Percentiles rank a stretch among this genome's conserved stretches.
Conservation (phyloP, 2,113 vertebrate species). For the Poecilia latipinna region DNA sequence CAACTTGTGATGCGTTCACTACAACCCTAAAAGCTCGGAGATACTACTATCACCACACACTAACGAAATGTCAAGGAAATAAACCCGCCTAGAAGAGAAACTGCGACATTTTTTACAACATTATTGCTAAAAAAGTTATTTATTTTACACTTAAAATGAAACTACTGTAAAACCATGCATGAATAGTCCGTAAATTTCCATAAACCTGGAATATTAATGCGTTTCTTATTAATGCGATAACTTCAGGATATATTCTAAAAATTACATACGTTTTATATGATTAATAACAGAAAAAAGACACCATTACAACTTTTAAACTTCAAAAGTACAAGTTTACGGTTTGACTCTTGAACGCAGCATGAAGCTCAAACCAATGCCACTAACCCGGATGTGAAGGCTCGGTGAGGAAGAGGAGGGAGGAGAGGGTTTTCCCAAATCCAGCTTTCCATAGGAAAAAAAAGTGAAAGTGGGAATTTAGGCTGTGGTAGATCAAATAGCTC, state of each 20-base stretch:
- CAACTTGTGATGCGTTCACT: conserved; percentile 63
- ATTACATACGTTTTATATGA: not conserved
- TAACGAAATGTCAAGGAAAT: not conserved
- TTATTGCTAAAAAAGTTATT: not conserved
- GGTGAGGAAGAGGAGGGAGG: conserved; percentile 53
- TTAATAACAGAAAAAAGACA: not conserved
- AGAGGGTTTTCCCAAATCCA: conserved; percentile 68
- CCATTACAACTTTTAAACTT: not conserved
- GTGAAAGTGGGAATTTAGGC: conserved; percentile 12
- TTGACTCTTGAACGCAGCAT: conserved; percentile 54
- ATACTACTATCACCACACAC: accelerated
- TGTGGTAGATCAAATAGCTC: conserved; percentile 46
- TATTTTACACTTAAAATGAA: not conserved
- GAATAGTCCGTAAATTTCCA: not conserved
- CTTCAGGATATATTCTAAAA: not conserved
- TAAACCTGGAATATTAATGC: not conserved
- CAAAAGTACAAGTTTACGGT: conserved; percentile 18
- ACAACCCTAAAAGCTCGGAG: not conserved
- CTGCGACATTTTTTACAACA: not conserved
- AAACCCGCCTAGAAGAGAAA: not conserved
- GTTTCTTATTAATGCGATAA: not conserved
- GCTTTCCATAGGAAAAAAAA: conserved; percentile 67
- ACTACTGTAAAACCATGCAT: not conserved
- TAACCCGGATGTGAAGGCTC: conserved; percentile 83
- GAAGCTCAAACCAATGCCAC: conserved; percentile 57